Base-by-base conservation (phyloP, 2,888 invertebrate species). In the Monochamus alternatus region DNA sequence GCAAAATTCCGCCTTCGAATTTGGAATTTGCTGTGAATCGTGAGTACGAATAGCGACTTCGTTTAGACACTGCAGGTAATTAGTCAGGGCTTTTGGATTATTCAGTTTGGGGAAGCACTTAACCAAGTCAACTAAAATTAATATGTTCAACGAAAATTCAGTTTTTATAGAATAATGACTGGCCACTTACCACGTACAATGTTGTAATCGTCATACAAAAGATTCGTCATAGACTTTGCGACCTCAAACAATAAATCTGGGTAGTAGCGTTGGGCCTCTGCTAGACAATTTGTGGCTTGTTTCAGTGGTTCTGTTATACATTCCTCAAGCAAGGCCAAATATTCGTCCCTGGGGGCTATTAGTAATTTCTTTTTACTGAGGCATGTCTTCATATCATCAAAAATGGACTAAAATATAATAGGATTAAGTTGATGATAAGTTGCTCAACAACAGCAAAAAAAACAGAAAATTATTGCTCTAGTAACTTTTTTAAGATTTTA, bases 181-280 rank as follows among this genome's bases (percentile, higher is more conserved):
- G n/a, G 22, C 22, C 22, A 22, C 55, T 55, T 55, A 55, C 80
- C 52, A 52, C 44, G 63, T 52, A 80, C 62, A 7, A 75, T 32
- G 12, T 67, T 51, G 52, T 71, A 69, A 59, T 80, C 74, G 38
- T 80, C 78, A 31, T 80, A 80, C 72, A 78, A 75, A 59, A 78
- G 76, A 14, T 9, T 66, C 22, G 74, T 70, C 1, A 75, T 55
- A 8, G 77, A 79, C 67, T 77, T 77, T 0, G 73, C 44, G n/a
- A 79, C 31, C 12, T 67, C 66, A 31, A 75, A 59, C 14, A 77
- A 22, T 30, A 79, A 77, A 43, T 79, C 73, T 4, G 79, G 79
- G 70, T 74, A 79, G 52, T 79, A 79, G 52, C 74, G 74, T 51
- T 76, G 75, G 10, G 75, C 60, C 1, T 59, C 64, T 14, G 68